A percentile compares a stretch with the other conserved stretches of the same genome.
phyloP scores from a whole-genome alignment of 2,797 vertebrate species.

The Neosalanx taihuensis region DNA sequence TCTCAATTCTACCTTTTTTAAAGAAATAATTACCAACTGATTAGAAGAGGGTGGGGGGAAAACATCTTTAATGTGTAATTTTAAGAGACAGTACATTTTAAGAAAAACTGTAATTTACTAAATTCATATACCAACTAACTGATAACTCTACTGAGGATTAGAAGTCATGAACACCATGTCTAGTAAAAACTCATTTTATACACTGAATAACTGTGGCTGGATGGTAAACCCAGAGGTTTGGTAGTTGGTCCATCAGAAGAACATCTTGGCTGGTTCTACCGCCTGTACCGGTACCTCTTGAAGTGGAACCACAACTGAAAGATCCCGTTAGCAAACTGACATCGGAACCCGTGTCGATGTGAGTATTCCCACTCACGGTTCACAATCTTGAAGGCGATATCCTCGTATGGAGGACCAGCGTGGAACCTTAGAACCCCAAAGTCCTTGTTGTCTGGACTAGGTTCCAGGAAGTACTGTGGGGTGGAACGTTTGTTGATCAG shows the following conservation, averaged over 20 bases:
- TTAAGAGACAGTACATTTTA: background rate
- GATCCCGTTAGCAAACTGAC: conserved; percentile 97
- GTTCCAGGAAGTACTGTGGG: conserved; percentile 96
- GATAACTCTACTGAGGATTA: background rate
- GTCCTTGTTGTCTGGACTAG: conserved; percentile 92
- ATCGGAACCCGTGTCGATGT: conserved; percentile 95
- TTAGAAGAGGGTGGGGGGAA: background rate
- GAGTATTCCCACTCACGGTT: conserved; percentile 98
- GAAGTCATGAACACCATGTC: conserved; percentile 22
- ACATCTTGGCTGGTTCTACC: conserved; percentile 60
- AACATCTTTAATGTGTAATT: conserved; percentile 20
- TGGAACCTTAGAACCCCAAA: conserved; percentile 95
- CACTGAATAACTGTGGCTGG: background rate
- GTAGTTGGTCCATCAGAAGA: conserved; percentile 21
- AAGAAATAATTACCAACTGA: background rate
- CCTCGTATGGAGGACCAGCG: conserved; percentile 92
- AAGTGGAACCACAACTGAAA: conserved; percentile 99
- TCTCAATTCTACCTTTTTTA: background rate
- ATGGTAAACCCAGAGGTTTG: conserved; percentile 12
- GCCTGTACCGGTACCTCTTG: conserved; percentile 93
- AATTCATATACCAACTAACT: conserved; percentile 4
- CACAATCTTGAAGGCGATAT: conserved; percentile 98
- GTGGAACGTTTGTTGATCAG: conserved; percentile 96
- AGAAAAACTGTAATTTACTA: background rate
- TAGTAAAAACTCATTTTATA: background rate